Conservation (phyloP, 2,888 invertebrate genomes). For the Hoplodrina ambigua region DNA sequence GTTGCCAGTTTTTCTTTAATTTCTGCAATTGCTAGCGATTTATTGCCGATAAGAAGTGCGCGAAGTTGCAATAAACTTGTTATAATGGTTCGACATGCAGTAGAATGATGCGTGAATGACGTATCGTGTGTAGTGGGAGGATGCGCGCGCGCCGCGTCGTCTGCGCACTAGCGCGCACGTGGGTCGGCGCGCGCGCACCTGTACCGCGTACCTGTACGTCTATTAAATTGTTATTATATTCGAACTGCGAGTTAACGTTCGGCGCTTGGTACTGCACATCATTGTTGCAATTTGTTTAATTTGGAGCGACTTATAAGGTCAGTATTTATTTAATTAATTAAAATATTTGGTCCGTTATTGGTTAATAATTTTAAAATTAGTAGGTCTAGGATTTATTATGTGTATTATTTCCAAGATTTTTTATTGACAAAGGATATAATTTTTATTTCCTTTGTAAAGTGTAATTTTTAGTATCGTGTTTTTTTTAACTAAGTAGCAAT, state of each 20-base stretch:
- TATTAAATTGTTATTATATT: conserved; percentile 25
- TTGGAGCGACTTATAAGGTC: conserved; percentile 47
- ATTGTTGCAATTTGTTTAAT: conserved; percentile 15
- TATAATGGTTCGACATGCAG: conserved; percentile 6
- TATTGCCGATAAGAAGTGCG: conserved; percentile 34
- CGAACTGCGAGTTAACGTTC: conserved; percentile 12
- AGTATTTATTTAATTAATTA: conserved; percentile 27
- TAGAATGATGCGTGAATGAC: conserved; percentile 35
- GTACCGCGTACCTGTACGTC: conserved; percentile 28
- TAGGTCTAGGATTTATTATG: too few relatives aligned
- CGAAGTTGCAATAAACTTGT: conserved; percentile 45
- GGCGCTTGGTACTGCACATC: neutral
- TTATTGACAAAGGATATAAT: too few relatives aligned
- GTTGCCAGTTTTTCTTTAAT: conserved; percentile 10
- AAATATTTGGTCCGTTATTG: neutral
- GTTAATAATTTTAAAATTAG: too few relatives aligned
- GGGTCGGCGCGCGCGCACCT: conserved; percentile 56
- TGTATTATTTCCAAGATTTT: too few relatives aligned
- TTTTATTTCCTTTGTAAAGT: too few relatives aligned
- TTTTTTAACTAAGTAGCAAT: too few relatives aligned
- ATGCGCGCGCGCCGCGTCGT: conserved; percentile 67
- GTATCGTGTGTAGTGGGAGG: conserved; percentile 60
- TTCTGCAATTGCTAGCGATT: conserved; percentile 30
- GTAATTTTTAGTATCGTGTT: neutral
- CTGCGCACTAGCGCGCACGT: conserved; percentile 63